Evolutionary conservation across 1,140 invertebrate genomes (phyloP), one percentile per base, ranked within the genome.

Genomic region (Contarinia nasturtii): DNA sequence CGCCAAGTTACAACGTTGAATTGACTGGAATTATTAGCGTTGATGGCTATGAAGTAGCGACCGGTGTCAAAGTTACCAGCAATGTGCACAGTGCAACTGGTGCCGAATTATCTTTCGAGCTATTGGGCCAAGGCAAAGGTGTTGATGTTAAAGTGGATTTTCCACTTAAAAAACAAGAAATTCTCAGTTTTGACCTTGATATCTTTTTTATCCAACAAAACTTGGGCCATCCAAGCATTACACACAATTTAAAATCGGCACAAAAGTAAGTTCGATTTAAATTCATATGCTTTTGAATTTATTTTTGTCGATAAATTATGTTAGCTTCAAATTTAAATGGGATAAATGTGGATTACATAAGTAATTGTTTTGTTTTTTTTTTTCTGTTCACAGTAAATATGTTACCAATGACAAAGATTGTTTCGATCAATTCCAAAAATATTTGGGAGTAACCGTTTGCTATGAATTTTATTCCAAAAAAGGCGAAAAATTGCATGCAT

Each of bases 41-140:
- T n/a, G 83, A 90, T 58, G 80, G 80, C 22, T 72, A 79, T 44
- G 71, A 77, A 0, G 66, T 79, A 2, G 68, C 80, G 45, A 75
- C 80, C 43, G 89, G 89, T 48, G 56, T 93, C 1, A 84, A 84
- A 57, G 63, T 87, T 2, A 62, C 76, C 3, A 74, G 73, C 0
- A 82, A 73, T 40, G 57, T 89, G 2, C 79, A 90, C 55, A 77
- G 84, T 0, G 78, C 86, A 1, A 81, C 80, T 48, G 84, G 81
- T n/a, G 67, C 75, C 7, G 79, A 86, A 53, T 51, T 86, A 5
- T 50, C 42, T 1, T 36, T 64, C 7, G 42, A 53, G 1, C 18
- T 61, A 4, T 53, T 50, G 1, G 53, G 54, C 7, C 67, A 73
- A 44, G 70, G 78, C 1, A 66, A 72, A 34, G 77, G 79, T 1